Conservation (phyloP, 2,888 invertebrate genomes). For the Platycnemis pennipes region DNA sequence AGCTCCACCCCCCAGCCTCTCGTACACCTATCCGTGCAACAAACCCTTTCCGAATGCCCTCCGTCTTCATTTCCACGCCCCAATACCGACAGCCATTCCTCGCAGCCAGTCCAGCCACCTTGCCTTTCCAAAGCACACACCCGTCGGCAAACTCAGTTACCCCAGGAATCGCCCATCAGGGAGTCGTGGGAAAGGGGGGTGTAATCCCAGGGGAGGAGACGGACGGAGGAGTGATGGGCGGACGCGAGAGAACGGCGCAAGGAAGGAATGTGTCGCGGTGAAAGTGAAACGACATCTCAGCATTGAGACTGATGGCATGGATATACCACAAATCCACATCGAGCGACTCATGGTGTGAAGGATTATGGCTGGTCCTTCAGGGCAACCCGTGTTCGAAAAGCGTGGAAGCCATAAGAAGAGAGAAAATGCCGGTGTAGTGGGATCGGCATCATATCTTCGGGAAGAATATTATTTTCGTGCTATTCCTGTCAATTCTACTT, state of each 20-base stretch:
- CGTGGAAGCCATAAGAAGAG: not conserved
- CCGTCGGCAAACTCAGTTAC: slow-evolving; percentile 17
- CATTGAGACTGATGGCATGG: not conserved
- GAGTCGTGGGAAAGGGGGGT: not conserved
- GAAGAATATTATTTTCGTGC: too few species aligned
- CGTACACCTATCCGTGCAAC: not conserved
- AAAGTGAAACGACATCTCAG: slow-evolving; percentile 11
- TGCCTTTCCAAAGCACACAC: not conserved
- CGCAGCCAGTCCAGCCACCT: too few species aligned
- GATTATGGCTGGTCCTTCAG: not conserved
- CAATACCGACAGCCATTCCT: not conserved
- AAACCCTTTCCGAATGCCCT: not conserved
- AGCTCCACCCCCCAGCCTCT: not conserved
- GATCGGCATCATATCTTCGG: not conserved
- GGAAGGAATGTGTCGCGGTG: not conserved
- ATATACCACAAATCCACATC: slow-evolving; percentile 14
- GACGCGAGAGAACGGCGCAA: too few species aligned
- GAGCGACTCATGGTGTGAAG: not conserved
- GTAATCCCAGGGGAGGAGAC: not conserved
- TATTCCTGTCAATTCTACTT: too few species aligned
- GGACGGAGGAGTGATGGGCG: not conserved
- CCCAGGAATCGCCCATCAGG: not conserved
- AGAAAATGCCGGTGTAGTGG: not conserved
- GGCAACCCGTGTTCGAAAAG: too few species aligned
- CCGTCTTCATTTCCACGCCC: not conserved